Percentiles rank a stretch among this genome's conserved stretches.
phyloP scores from a whole-genome alignment of 2,113 vertebrate species.

The Nymphicus hollandicus region DNA sequence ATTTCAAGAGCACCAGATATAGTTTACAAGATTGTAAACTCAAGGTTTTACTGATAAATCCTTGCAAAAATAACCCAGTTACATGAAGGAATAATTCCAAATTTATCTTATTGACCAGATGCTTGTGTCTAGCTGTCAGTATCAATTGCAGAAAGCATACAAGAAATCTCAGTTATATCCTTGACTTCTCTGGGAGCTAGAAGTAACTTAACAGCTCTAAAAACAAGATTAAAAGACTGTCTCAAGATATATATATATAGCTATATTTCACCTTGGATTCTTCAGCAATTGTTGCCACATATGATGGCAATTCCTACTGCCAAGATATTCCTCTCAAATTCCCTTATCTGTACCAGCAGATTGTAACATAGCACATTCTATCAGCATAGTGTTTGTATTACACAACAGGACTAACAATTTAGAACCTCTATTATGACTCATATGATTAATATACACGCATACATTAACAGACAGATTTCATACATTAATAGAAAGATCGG shows the following conservation, averaged over 20 bases:
- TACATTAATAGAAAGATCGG: neutral
- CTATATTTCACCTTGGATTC: neutral
- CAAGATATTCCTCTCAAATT: neutral
- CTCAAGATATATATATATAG: neutral
- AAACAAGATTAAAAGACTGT: neutral
- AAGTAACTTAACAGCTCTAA: neutral
- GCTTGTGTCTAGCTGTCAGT: neutral
- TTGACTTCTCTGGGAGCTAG: neutral
- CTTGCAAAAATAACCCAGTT: neutral
- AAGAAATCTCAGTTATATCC: neutral
- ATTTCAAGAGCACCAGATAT: neutral
- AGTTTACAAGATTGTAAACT: neutral
- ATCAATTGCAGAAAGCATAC: neutral
- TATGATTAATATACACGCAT: neutral
- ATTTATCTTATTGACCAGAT: constrained; percentile 4
- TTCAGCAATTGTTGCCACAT: neutral
- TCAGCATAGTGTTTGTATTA: neutral
- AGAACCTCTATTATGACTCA: neutral
- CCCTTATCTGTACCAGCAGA: neutral
- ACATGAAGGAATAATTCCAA: neutral
- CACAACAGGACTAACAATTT: neutral
- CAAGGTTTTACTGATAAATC: neutral
- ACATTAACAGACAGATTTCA: neutral
- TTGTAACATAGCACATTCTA: neutral
- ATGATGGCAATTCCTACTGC: neutral